Conservation (phyloP, 2,888 invertebrate species). For the Abrostola tripartita region DNA sequence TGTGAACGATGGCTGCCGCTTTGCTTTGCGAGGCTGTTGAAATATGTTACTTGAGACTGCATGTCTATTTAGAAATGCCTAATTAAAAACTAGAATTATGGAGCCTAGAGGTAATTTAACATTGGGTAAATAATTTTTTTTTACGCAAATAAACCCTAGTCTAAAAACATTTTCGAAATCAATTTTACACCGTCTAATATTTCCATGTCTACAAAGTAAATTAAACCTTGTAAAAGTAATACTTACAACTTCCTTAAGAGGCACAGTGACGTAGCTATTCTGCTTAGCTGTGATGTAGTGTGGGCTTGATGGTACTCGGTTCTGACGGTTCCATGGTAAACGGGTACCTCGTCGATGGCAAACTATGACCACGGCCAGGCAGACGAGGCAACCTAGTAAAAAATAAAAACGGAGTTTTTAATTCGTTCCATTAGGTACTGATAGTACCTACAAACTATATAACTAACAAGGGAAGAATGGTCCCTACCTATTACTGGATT, state of each 20-base stretch:
- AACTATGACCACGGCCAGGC: constrained; percentile 81
- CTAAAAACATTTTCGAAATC: too few species aligned
- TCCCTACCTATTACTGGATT: too few species aligned
- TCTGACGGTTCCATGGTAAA: constrained; percentile 82
- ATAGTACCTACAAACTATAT: too few species aligned
- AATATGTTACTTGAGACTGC: constrained; percentile 1
- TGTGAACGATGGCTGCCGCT: constrained; percentile 92
- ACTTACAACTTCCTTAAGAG: constrained; percentile 92
- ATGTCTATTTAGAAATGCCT: background rate
- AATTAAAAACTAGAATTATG: too few species aligned
- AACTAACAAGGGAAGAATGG: too few species aligned
- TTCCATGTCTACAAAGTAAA: too few species aligned
- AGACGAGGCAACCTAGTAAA: constrained; percentile 84
- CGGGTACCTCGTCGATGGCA: constrained; percentile 80
- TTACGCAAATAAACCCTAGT: too few species aligned
- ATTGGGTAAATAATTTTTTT: too few species aligned
- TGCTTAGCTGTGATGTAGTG: constrained; percentile 94
- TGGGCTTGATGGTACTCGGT: constrained; percentile 92
- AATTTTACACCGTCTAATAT: too few species aligned
- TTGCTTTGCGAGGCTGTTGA: constrained; percentile 85
- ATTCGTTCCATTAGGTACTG: background rate
- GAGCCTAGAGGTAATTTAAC: too few species aligned
- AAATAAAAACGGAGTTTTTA: too few species aligned
- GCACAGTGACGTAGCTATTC: constrained; percentile 95
- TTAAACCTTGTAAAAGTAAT: too few species aligned